These are phyloP conservation scores for Bombylius major DNA, from an alignment of 2,888 invertebrate genomes.

Conservation along the genomic window DNA sequence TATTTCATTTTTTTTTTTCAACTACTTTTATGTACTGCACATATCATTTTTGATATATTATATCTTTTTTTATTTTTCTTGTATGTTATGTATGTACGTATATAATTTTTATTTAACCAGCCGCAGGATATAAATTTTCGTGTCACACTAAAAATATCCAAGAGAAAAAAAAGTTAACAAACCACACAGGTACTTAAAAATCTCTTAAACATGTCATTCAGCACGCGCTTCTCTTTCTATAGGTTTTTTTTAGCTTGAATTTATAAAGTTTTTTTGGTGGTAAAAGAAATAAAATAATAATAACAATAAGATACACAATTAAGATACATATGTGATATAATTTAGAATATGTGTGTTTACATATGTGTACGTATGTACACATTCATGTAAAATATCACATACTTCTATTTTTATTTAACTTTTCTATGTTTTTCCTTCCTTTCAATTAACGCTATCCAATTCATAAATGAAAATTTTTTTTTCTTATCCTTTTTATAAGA, in stretches of 20 bases:
- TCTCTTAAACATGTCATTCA: neutral
- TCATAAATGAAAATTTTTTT: neutral
- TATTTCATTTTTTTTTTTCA: too few relatives aligned
- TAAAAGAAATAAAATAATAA: too few relatives aligned
- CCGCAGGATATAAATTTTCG: neutral
- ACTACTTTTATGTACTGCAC: too few relatives aligned
- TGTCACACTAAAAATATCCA: neutral
- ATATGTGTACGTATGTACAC: too few relatives aligned
- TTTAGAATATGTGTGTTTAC: too few relatives aligned
- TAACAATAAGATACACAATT: too few relatives aligned
- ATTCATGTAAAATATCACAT: too few relatives aligned
- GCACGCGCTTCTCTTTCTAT: neutral
- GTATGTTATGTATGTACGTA: neutral
- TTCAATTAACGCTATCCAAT: neutral
- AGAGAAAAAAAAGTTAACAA: constrained; percentile 8
- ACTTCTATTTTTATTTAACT: neutral
- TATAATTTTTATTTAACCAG: neutral
- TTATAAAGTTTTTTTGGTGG: too few relatives aligned
- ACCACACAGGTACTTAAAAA: constrained; percentile 2
- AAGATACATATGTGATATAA: too few relatives aligned
- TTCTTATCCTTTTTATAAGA: too few relatives aligned
- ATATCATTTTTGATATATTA: too few relatives aligned
- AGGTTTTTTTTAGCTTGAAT: neutral
- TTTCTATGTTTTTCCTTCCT: neutral
- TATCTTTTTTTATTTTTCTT: too few relatives aligned